These are phyloP conservation scores for Balanococcus diminutus DNA, from an alignment of 2,888 invertebrate species.

Conservation along the genomic window DNA sequence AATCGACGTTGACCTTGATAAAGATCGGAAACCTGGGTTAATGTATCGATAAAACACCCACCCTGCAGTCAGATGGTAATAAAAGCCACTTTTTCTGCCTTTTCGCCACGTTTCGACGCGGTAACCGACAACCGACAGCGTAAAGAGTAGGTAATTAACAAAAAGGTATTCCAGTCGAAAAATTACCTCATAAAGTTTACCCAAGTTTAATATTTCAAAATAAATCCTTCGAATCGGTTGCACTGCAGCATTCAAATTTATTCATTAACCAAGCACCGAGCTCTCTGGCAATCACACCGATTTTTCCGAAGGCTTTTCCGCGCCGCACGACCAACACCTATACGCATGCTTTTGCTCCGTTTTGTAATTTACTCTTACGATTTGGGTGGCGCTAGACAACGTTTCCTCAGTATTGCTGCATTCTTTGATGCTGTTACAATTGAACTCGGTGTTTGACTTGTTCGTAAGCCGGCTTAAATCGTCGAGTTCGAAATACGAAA, in stretches of 20 bases:
- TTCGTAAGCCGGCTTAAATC: not conserved
- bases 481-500: constrained; percentile 39
- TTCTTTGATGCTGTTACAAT: constrained; percentile 15
- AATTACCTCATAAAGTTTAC: constrained; percentile 10
- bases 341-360: constrained; percentile 31
- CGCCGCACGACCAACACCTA: not conserved
- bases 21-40: not conserved
- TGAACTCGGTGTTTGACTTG: not conserved
- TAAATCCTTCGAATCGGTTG: constrained; percentile 38
- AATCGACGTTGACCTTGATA: not conserved
- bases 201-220: constrained; percentile 25
- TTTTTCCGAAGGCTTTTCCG: constrained; percentile 13
- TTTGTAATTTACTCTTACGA: constrained; percentile 7
- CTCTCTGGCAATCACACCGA: not conserved
- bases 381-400: constrained; percentile 28
- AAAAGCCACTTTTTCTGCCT: not conserved
- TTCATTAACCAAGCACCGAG: constrained; percentile 24
- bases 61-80: too few relatives aligned
- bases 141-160: not conserved
- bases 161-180: constrained; percentile 2
- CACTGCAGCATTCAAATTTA: constrained; percentile 37
- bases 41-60: constrained; percentile 6
- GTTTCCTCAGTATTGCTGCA: constrained; percentile 20
- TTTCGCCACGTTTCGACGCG: not conserved
- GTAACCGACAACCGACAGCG: not conserved